Evolutionary conservation across 1,140 invertebrate species (phyloP), one percentile per base, ranked within the genome.

Genomic region (Littorina saxatilis): DNA sequence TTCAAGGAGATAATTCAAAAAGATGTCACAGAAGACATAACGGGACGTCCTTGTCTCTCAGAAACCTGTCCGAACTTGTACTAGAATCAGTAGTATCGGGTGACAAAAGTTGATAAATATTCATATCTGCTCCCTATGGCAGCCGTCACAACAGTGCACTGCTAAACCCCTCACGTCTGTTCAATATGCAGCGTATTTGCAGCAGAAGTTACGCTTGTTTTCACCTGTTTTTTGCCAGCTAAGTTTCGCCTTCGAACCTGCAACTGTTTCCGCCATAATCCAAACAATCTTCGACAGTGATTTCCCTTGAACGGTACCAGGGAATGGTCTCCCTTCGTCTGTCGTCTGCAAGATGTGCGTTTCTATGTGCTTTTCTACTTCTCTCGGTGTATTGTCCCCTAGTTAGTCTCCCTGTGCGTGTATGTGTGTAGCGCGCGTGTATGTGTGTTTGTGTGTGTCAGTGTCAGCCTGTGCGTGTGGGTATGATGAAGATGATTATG

Each of bases 241-340:
- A 40, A 40, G 37, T n/a, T n/a, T 9, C 39, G n/a, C n/a, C 5
- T 17, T 32, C 40, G 37, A 32, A 32, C 35, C 39, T 13, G 70
- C 70, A 73, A 73, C 70, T 73, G 70, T 40, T 40, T 73, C 70
- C 39, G 70, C 70, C 70, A 73, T 73, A 32, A 73, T 73, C 35
- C 70, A 73, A 73, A 73, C 70, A 73, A 37, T 35, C 66, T 37
- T 27, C 66, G 29, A 37, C 5, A 27, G 29, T n/a, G 7, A 11
- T 17, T 27, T 17, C 13, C 35, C 58, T 23, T 61, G 58, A 61
- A 70, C 4, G 11, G 17, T 63, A n/a, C 23, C n/a, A n/a, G 7
- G 17, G 39, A 2, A 27, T 73, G 37, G 43, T 43, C 37, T 39
- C 70, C 70, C 70, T 73, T 73, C 9, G 2, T 66, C 13, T 32